Evolutionary conservation across 2,113 vertebrate genomes (phyloP), one percentile per base, ranked within the genome.

Genomic region (Riparia riparia): DNA sequence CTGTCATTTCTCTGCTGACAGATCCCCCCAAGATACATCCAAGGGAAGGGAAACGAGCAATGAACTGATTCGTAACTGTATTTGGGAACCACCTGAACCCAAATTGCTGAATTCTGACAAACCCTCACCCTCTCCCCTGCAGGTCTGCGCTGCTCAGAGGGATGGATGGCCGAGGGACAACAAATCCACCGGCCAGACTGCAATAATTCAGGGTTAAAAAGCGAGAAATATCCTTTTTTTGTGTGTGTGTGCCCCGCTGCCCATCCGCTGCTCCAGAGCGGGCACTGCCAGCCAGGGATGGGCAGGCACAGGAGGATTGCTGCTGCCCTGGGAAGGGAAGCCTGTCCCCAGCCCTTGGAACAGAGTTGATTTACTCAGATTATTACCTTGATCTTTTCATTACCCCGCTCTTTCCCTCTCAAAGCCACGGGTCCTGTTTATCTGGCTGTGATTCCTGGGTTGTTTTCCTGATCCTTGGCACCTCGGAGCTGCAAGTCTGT

Each of bases 351-450:
- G 65, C 71, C 70, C 74, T 90, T 58, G 66, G 73, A 84, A 50
- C n/a, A 61, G 34, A 71, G 65, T 13, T 73, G 71, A 82, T 96
- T 94, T 86, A 51, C 83, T 90, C 74, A 64, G 71, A 70, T 94
- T 81, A 70, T 94, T 81, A 31, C 37, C 89, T 96, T 86, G 83
- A 97, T 94, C 87, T 95, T 95, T 94, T 93, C 81, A 96, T 91
- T 93, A 54, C 42, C 69, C 80, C 47, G 34, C 71, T 47, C 73
- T 86, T 96, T 91, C 86, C 71, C 90, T 96, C 93, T 93, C 69
- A 72, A 73, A 95, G 90, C 65, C 93, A 88, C 32, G 42, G 25
- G 71, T 89, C 93, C 94, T 72, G 71, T 93, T 95, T 86, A 73
- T 88, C 92, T 95, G 79, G 64, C 90, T 82, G 53, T 60, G 90